These are phyloP conservation scores for Pangasius macronema DNA, from an alignment of 2,797 vertebrate species.

Conservation along the genomic window DNA sequence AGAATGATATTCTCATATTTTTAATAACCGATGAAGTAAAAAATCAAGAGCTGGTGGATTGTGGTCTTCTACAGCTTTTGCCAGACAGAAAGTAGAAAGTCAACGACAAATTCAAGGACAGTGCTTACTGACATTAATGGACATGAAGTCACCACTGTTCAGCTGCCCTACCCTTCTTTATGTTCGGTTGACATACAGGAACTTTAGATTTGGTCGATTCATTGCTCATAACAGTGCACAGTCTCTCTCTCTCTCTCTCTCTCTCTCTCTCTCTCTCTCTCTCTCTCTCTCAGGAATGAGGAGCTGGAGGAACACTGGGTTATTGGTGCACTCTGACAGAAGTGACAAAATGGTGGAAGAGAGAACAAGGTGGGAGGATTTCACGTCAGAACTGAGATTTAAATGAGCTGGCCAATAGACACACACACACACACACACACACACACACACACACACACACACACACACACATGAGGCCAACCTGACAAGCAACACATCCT, in stretches of 20 bases:
- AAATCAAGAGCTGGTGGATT: not conserved
- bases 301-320: conserved; percentile 62
- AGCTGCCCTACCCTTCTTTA: not conserved
- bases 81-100: not conserved
- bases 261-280: no score
- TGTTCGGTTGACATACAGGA: not conserved
- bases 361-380: conserved; percentile 25
- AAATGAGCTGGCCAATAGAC: conserved; percentile 46
- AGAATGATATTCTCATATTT: not conserved
- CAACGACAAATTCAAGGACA: not conserved
- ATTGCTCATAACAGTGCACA: conserved; percentile 3
- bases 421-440: not conserved
- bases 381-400: conserved; percentile 45
- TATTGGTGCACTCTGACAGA: conserved; percentile 45
- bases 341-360: conserved; percentile 50
- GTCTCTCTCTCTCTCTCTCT: no score
- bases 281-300: conserved; percentile 56
- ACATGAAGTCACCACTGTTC: not conserved
- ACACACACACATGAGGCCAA: conserved; percentile 1
- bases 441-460: conserved; percentile 1
- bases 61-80: not conserved
- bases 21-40: not conserved
- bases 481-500: not conserved
- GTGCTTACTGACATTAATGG: conserved; percentile 6
- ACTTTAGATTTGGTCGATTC: not conserved